Evolutionary conservation across 2,797 vertebrate genomes (phyloP), one percentile per base, ranked within the genome.

Genomic region (Spea hammondii): DNA sequence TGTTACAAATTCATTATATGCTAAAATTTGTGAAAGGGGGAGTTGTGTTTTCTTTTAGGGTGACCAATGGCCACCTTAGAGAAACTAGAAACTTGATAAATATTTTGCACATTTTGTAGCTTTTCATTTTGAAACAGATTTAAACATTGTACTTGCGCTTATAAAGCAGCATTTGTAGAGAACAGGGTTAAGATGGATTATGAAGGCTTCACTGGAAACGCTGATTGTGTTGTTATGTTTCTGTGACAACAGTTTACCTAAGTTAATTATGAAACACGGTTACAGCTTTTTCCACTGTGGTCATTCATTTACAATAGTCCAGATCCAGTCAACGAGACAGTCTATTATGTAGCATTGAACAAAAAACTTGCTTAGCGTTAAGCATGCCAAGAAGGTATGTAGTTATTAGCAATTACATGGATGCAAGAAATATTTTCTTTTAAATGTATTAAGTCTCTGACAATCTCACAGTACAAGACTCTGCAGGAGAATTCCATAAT

Each of bases 231-330:
- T 80, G 69, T 66, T 57, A 60, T 45, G 74, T 81, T 77, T 62
- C 79, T 66, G 11, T 81, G 79, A 68, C 74, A 68, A 81, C 79
- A 47, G 65, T 81, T 72, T 81, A 73, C 74, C 68, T 65, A 76
- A 65, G 14, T n/a, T 71, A 62, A 81, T 76, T 77, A 65, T 68
- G 62, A 72, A 71, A 51, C 54, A 60, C 62, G 47, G 62, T 51
- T 74, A 44, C 7, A 66, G 3, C 51, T 17, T 44, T 65, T 53
- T 65, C 12, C 47, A 45, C 13, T 50, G 44, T 51, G 47, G 9
- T 67, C 47, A 81, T 79, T 59, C 65, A 60, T 60, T 59, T 64
- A 48, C 17, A 74, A 68, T 79, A n/a, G n/a, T 64, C 60, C 8
- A 49, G 77, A 60, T 50, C 47, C 46, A 11, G 54, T 47, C 53